These are phyloP conservation scores for Lytechinus variegatus DNA, from an alignment of 35 echinoderm and acorn worm species.

Conservation along the genomic window DNA sequence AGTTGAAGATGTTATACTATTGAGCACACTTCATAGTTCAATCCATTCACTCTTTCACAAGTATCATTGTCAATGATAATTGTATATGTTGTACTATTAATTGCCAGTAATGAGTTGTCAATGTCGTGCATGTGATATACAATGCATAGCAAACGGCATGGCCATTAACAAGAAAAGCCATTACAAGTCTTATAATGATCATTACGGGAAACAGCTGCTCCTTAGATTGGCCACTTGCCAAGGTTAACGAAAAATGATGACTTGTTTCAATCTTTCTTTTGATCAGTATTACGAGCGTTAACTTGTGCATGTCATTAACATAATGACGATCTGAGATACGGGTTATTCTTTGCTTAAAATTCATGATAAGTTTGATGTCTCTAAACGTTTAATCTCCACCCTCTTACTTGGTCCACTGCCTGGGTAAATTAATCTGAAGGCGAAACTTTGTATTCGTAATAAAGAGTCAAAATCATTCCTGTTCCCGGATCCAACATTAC, in stretches of 20 bases:
- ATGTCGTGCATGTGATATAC: not conserved
- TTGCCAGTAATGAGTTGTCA: not conserved
- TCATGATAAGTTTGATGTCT: not conserved
- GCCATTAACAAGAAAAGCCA: not conserved
- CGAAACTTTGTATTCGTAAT: not conserved
- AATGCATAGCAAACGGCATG: not conserved
- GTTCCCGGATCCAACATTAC: too few species aligned
- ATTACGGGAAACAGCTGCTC: not conserved
- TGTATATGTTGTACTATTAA: not conserved
- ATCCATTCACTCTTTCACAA: not conserved
- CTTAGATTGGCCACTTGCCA: not conserved
- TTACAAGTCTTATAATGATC: not conserved
- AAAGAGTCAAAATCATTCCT: too few species aligned
- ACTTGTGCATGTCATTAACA: not conserved
- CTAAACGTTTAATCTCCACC: not conserved
- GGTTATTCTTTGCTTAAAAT: not conserved
- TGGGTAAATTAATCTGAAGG: not conserved
- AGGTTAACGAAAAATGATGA: not conserved
- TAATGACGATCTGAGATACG: not conserved
- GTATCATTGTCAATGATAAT: too few species aligned
- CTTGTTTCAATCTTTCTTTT: not conserved
- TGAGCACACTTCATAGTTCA: not conserved
- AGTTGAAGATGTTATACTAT: not conserved
- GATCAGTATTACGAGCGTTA: not conserved
- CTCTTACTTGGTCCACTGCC: not conserved